Percentiles rank a stretch among this genome's conserved stretches.
These are phyloP conservation scores for Drosophila diplacantha DNA, from an alignment of 2,888 invertebrate species.

Conservation along the genomic window DNA sequence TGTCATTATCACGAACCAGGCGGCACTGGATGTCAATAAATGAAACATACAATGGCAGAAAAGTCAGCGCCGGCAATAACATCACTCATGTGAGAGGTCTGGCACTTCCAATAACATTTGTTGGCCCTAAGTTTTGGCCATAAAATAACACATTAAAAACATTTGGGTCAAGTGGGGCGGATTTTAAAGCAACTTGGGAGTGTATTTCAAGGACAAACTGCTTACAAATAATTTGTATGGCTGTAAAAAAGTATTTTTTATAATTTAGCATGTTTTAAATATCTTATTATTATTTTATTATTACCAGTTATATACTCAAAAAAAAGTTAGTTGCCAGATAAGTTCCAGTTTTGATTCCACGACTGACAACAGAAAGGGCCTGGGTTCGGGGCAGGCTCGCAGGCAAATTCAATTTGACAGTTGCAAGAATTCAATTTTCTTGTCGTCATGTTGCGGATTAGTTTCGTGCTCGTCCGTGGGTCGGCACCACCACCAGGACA, in stretches of 20 bases:
- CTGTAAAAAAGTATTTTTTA: too few relatives aligned
- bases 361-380: constrained; percentile 3
- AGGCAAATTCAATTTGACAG: constrained; percentile 71
- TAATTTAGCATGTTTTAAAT: too few relatives aligned
- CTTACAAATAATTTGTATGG: neutral
- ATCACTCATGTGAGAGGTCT: constrained; percentile 46
- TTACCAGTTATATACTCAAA: constrained; percentile 24
- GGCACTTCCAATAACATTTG: neutral
- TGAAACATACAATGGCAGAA: constrained; percentile 51
- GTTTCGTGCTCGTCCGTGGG: constrained; percentile 57
- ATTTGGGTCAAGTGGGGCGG: neutral
- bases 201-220: neutral
- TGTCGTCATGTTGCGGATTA: constrained; percentile 73
- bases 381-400: constrained; percentile 10
- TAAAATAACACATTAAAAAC: constrained; percentile 5
- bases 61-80: constrained; percentile 45
- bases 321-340: constrained; percentile 41
- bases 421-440: constrained; percentile 73
- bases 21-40: constrained; percentile 57
- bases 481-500: constrained; percentile 47
- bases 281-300: too few relatives aligned
- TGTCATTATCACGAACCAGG: constrained; percentile 68
- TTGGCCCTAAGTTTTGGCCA: neutral
- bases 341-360: constrained; percentile 54
- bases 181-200: neutral